These are phyloP conservation scores for Dendronephthya gigantea DNA, from an alignment of 64 coral and sea anemone genomes.

Conservation along the genomic window DNA sequence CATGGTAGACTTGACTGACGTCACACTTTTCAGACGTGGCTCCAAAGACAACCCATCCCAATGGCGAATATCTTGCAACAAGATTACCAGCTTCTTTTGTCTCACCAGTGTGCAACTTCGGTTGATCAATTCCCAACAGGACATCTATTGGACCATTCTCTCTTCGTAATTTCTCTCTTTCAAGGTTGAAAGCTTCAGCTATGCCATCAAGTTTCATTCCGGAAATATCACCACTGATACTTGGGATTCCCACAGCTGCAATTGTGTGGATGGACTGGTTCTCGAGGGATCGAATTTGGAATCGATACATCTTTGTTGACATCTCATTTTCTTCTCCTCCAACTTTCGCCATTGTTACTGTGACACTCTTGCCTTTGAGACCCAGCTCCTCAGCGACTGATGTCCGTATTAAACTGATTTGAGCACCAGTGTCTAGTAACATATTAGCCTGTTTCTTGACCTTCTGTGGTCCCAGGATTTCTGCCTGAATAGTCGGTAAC, in stretches of 20 bases:
- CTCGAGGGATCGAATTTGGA: neutral
- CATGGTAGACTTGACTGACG: neutral
- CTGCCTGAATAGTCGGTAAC: neutral
- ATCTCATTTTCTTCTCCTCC: neutral
- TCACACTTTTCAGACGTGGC: neutral
- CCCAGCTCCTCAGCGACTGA: neutral
- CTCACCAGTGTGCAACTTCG: conserved; percentile 23
- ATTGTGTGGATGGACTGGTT: neutral
- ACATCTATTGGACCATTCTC: neutral
- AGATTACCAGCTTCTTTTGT: neutral
- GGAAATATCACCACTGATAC: neutral
- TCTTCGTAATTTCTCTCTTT: neutral
- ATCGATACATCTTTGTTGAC: neutral
- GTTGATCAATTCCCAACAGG: conserved; percentile 15
- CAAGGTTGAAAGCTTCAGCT: neutral
- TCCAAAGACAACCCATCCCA: conserved; percentile 23
- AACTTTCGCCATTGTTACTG: neutral
- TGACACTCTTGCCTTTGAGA: neutral
- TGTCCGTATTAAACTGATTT: neutral
- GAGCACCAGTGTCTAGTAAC: neutral
- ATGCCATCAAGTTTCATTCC: neutral
- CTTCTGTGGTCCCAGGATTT: neutral
- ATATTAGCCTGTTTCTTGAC: neutral
- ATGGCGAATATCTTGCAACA: conserved; percentile 13
- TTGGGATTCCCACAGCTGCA: neutral